Percentiles rank a stretch among this genome's conserved stretches.
phyloP scores from a whole-genome alignment of 92 coral and sea anemone genomes.

The Blastomussa wellsi region DNA sequence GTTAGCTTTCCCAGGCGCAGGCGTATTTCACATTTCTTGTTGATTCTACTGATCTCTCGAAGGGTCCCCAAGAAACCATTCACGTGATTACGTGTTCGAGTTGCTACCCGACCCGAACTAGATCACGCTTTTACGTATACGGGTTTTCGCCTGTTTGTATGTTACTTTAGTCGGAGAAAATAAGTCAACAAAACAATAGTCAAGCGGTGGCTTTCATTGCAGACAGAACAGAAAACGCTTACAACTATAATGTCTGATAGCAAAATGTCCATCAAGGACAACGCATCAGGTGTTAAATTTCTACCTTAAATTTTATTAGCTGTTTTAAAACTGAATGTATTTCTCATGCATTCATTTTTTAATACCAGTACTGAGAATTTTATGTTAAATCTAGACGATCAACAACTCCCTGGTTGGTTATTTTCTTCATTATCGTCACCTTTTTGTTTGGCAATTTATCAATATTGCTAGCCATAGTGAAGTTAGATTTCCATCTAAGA shows the following conservation, averaged over 20 bases:
- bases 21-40: no score
- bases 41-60: no score
- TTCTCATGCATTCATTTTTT: neutral
- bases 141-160: no score
- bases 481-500: neutral
- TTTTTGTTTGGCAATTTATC: neutral
- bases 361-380: neutral
- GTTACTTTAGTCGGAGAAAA: no score
- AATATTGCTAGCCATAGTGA: neutral
- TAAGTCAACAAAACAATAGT: no score
- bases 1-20: no score
- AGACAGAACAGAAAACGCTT: neutral
- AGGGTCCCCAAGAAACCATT: no score
- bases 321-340: no score
- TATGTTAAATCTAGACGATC: neutral
- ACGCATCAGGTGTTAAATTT: neutral
- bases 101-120: no score
- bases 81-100: no score
- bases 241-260: neutral
- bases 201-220: slow-evolving; percentile 10
- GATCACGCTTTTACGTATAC: no score
- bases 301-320: no score
- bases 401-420: neutral
- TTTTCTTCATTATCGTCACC: neutral
- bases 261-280: neutral